Conservation (phyloP, 1,140 invertebrate genomes). For the Theocolax elegans region DNA sequence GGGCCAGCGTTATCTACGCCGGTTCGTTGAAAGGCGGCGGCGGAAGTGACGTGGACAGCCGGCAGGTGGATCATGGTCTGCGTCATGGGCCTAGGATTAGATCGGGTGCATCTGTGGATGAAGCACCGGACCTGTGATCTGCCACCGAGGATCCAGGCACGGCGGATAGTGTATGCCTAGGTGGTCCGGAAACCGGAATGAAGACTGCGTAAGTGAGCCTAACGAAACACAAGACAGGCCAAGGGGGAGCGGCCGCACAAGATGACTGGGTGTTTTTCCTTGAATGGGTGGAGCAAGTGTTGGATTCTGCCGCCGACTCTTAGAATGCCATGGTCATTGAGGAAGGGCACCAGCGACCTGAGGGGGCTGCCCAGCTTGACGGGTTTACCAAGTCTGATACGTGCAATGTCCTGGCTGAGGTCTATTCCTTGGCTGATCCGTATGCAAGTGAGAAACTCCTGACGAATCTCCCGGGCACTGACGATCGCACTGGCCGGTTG, state of each 20-base stretch:
- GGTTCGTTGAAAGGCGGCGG: slow-evolving; percentile 50
- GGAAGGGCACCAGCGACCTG: too few relatives aligned
- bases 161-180: too few relatives aligned
- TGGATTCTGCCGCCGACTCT: not conserved
- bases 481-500: not conserved
- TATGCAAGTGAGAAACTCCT: not conserved
- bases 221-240: not conserved
- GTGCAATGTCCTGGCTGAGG: too few relatives aligned
- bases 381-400: too few relatives aligned
- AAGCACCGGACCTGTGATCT: not conserved
- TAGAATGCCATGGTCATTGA: not conserved
- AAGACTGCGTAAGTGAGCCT: not conserved
- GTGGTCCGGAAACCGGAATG: not conserved
- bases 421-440: not conserved
- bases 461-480: not conserved
- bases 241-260: not conserved
- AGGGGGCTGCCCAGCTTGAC: not conserved
- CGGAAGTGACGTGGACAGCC: too few relatives aligned
- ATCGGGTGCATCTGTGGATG: slow-evolving; percentile 13
- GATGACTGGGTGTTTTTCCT: not conserved
- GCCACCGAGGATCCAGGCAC: slow-evolving; percentile 8
- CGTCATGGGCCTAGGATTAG: too few relatives aligned
- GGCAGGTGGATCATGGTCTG: too few relatives aligned
- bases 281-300: not conserved
- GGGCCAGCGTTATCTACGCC: too few relatives aligned